Evolutionary conservation across 2,113 vertebrate species (phyloP).

Genomic region (Callipepla californica): DNA sequence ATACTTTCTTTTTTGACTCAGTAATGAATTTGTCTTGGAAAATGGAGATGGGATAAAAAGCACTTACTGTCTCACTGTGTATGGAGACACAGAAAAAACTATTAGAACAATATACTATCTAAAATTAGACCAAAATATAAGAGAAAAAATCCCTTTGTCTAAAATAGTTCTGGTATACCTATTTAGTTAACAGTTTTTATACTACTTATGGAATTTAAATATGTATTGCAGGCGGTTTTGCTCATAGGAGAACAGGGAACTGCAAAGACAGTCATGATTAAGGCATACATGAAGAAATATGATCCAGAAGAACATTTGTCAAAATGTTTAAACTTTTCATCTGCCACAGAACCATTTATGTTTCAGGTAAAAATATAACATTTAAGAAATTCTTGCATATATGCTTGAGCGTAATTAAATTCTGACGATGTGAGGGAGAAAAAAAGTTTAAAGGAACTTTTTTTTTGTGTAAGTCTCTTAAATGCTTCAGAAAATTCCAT

Average conservation of each 20-base stretch:
- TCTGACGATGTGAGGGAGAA: background rate
- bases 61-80: background rate
- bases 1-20: background rate
- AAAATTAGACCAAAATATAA: background rate
- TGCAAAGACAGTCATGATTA: conserved; percentile 85
- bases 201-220: background rate
- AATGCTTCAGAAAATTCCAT: background rate
- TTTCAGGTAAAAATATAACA: conserved; percentile 77
- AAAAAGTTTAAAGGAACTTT: background rate
- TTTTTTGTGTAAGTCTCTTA: background rate
- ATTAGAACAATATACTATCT: background rate
- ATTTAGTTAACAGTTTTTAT: background rate
- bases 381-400: background rate
- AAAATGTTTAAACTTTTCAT: conserved; percentile 83
- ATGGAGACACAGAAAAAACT: background rate
- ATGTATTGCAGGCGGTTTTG: conserved; percentile 77
- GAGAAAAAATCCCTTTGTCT: background rate
- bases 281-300: conserved; percentile 82
- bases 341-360: conserved; percentile 84
- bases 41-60: background rate
- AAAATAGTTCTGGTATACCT: background rate
- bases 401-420: background rate
- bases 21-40: background rate
- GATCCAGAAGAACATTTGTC: conserved; percentile 81
- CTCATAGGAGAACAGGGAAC: conserved; percentile 84